These are phyloP conservation scores for Archivesica marissinica DNA, from an alignment of 1,140 invertebrate species.

Conservation along the genomic window DNA sequence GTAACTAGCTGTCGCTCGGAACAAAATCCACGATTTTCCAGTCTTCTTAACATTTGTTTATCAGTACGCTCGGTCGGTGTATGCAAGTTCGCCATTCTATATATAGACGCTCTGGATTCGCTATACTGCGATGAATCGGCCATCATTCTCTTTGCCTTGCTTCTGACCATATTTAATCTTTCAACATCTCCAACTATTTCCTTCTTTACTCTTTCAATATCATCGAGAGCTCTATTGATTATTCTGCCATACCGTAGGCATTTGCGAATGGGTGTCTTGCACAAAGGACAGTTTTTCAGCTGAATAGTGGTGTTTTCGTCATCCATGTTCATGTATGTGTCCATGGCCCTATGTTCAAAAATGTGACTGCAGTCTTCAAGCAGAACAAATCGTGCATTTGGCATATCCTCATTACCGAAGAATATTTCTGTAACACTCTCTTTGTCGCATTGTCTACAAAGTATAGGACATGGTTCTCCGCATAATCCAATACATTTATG, in stretches of 20 bases:
- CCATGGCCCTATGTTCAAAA: conserved; percentile 66
- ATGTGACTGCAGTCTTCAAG: conserved; percentile 73
- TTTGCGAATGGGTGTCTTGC: conserved; percentile 87
- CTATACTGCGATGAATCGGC: neutral
- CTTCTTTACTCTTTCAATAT: conserved; percentile 67
- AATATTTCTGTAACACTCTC: conserved; percentile 86
- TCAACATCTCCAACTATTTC: conserved; percentile 22
- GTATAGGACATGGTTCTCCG: conserved; percentile 86
- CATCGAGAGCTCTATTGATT: conserved; percentile 83
- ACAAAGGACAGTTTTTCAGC: conserved; percentile 87
- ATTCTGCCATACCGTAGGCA: conserved; percentile 87
- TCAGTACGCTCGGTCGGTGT: no score
- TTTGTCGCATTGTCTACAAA: conserved; percentile 67
- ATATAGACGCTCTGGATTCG: no score
- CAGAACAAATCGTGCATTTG: conserved; percentile 67
- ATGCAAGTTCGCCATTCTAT: no score
- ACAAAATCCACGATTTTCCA: neutral
- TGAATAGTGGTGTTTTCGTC: conserved; percentile 82
- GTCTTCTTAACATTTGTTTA: no score
- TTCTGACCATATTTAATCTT: neutral
- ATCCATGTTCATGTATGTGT: conserved; percentile 85
- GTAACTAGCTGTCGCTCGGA: neutral
- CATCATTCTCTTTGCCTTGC: neutral
- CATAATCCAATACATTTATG: conserved; percentile 87
- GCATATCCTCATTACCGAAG: conserved; percentile 82